Base-by-base conservation (phyloP, 23 tunicate species). In the Styela plicata region DNA sequence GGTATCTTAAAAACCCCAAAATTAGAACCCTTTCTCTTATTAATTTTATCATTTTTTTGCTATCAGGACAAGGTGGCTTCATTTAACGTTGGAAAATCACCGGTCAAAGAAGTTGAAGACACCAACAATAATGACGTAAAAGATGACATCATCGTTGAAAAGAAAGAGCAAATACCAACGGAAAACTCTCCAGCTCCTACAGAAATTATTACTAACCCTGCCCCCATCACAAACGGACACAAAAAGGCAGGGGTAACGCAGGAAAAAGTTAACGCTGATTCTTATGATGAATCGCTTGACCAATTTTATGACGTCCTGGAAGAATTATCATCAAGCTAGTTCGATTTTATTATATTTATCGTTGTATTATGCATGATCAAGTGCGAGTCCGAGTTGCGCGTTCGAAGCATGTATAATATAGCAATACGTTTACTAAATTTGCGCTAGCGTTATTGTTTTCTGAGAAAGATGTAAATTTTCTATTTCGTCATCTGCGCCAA, bases 291-390 rank as follows among this genome's bases (percentile, higher is more conserved):
- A 52, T 91, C 97, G n/a, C 69, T 91, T 22, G 97, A 91, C 53
- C 87, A 86, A 64, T 91, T 91, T 79, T 91, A 91, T 75, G 87
- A 91, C 86, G 97, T 91, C n/a, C 74, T 91, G 2, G 89, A 91
- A 44, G 87, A 86, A 34, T 83, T 91, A 24, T n/a, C 94, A 0
- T 22, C 81, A 5, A 76, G 32, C 17, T 76, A 52, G 64, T 44
- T n/a, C 30, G 7, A 5, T 44, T 7, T 44, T 13, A 44, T n/a
- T n/a, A n/a, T n/a, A 44, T 44, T 44, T 44, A 44, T 44, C 13
- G 57, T 44, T 13, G 57, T 44, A 13, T 44, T 13, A 44, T 44
- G 57, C 13, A 5, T 44, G 57, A 44, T 44, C 13, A 44, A 13
- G 57, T 44, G 57, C 10, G 57, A 44, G 57, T 44, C 57, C 13